These are phyloP conservation scores for Ectropis grisescens DNA, from an alignment of 1,140 invertebrate species.

Conservation along the genomic window DNA sequence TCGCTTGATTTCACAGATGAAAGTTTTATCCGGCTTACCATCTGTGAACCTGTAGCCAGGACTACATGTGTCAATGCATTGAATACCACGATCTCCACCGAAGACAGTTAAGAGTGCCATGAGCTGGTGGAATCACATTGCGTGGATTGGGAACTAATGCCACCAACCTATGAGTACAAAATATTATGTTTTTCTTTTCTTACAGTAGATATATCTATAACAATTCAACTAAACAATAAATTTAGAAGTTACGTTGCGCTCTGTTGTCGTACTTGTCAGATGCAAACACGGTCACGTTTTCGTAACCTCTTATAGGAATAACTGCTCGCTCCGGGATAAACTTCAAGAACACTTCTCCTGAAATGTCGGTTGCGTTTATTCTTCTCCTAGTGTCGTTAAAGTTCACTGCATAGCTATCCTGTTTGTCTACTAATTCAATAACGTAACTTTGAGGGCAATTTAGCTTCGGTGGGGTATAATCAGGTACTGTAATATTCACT, in stretches of 20 bases:
- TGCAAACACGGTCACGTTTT: conserved; percentile 94
- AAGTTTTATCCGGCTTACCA: conserved; percentile 88
- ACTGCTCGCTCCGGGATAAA: conserved; percentile 89
- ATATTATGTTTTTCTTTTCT: too few species aligned
- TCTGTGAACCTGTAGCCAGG: conserved; percentile 94
- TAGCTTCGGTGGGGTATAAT: conserved; percentile 93
- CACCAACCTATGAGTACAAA: too few species aligned
- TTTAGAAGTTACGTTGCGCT: conserved; percentile 94
- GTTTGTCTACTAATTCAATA: conserved; percentile 90
- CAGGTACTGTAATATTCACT: conserved; percentile 94
- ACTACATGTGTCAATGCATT: conserved; percentile 93
- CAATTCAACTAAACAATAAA: too few species aligned
- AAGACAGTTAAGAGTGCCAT: conserved; percentile 90
- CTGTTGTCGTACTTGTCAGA: conserved; percentile 91
- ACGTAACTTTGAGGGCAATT: conserved; percentile 97
- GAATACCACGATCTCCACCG: conserved; percentile 83
- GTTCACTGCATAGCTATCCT: conserved; percentile 91
- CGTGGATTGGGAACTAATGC: too few species aligned
- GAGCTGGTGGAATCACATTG: conserved; percentile 89
- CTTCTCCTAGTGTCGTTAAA: conserved; percentile 92
- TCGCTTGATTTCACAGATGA: conserved; percentile 83
- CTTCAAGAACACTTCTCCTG: conserved; percentile 86
- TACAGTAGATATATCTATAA: too few species aligned
- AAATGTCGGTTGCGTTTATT: conserved; percentile 91
- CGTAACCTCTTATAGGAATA: conserved; percentile 91